phyloP scores from a whole-genome alignment of 35 echinoderm and acorn worm species.

The Eucidaris tribuloides region DNA sequence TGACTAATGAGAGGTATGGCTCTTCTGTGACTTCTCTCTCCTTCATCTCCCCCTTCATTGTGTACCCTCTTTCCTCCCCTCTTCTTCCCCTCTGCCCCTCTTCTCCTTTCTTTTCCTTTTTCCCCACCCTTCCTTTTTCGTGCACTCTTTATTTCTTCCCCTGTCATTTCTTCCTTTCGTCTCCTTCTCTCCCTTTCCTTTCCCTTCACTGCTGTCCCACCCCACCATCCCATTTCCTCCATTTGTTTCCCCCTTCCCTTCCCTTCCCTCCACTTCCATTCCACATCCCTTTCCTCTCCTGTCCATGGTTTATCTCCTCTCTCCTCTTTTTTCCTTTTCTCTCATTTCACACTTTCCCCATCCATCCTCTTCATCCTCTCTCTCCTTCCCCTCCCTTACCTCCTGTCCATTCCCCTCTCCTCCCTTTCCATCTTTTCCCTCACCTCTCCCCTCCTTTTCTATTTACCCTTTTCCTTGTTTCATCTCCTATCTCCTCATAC shows the following conservation, averaged over 20 bases:
- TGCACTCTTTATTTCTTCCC: no score
- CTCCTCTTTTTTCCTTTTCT: no score
- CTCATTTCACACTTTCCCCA: background rate
- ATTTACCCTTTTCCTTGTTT: background rate
- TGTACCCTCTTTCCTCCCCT: no score
- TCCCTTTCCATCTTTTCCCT: background rate
- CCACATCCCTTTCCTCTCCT: background rate
- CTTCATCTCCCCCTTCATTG: no score
- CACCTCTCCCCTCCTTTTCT: background rate
- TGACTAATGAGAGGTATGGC: no score
- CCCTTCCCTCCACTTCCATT: background rate
- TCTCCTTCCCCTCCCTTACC: no score
- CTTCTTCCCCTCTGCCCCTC: no score
- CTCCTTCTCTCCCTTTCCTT: background rate
- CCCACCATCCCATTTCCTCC: background rate
- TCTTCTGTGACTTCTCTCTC: no score
- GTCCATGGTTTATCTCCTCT: background rate
- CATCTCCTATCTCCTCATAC: background rate
- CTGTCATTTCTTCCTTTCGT: background rate
- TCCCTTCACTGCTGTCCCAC: background rate
- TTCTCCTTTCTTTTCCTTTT: no score
- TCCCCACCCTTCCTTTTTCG: no score
- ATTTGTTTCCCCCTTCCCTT: background rate
- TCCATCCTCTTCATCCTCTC: background rate
- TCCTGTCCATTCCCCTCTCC: background rate